A percentile compares a stretch with the other conserved stretches of the same genome.
Conservation (phyloP, 2,113 vertebrate genomes). For the Mesembrinibis cayennensis region DNA sequence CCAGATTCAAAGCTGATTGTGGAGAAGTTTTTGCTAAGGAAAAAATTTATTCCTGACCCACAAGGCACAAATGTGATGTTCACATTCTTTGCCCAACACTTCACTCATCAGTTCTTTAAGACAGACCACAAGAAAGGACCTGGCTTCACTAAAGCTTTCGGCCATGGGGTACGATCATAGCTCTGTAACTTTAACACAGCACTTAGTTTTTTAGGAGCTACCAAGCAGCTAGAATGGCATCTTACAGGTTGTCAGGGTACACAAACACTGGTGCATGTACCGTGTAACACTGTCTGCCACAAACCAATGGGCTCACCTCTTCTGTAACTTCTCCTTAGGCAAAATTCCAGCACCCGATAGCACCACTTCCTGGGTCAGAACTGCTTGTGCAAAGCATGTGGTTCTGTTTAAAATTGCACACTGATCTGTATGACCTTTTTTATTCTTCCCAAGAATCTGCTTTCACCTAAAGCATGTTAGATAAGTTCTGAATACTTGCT, state of each 20-base stretch:
- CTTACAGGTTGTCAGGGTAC: not conserved
- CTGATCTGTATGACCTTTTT: not conserved
- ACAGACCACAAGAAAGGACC: conserved; percentile 88
- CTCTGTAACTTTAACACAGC: not conserved
- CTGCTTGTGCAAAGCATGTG: not conserved
- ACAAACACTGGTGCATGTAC: not conserved
- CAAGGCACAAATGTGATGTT: conserved; percentile 96
- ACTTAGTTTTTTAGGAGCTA: not conserved
- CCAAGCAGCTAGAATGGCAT: not conserved
- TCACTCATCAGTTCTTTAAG: conserved; percentile 98
- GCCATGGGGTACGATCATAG: conserved; percentile 86
- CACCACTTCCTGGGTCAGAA: not conserved
- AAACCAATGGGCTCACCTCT: not conserved
- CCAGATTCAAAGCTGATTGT: conserved; percentile 85
- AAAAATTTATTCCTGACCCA: conserved; percentile 90
- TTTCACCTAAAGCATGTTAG: not conserved
- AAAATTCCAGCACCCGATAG: fast-evolving
- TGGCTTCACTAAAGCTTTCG: conserved; percentile 84
- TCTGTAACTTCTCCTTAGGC: not conserved
- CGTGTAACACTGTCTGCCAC: not conserved
- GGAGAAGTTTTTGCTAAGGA: conserved; percentile 89
- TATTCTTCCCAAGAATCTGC: not conserved
- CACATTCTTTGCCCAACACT: conserved; percentile 96
- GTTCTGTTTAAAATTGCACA: not conserved
- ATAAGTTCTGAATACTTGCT: not conserved